Evolutionary conservation across 2,797 vertebrate species (phyloP), one percentile per base, ranked within the genome.

Genomic region (Urosaurus nigricauda): DNA sequence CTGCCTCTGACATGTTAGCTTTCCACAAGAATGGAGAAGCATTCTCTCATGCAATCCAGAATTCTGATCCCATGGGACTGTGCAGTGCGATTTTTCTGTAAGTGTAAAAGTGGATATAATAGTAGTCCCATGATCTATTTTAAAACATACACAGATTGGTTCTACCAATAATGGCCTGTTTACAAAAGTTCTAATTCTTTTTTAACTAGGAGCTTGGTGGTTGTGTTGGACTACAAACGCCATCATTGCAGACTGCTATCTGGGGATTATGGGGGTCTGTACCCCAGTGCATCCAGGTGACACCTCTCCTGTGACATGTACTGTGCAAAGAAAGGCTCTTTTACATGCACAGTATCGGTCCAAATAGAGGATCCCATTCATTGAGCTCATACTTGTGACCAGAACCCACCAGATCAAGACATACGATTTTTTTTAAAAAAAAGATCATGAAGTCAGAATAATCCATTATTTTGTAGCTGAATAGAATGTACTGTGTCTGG

Each of bases 401-500:
- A 40, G 70, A 26, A 77, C 7, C 35, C 2, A 43, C 19, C 3
- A 51, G 56, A 63, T 40, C 17, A 56, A 11, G n/a, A 29, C 26
- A 75, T 82, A 47, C 35, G 9, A 78, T 56, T 56, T n/a, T 32
- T n/a, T 56, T n/a, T n/a, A n/a, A n/a, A n/a, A n/a, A 6, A 63
- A 56, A 92, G 37, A 40, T 89, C 88, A 87, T 87, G 91, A 93
- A 90, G 94, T 91, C 88, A 89, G 87, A 88, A 90, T 80, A 0
- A 26, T 80, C 88, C 88, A 88, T 94, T 93, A 92, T 93, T 96
- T 96, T 93, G 93, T n/a, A 87, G 89, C 91, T 92, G 88, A 93
- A 94, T 93, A 92, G 94, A 96, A 92, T 83, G 77, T 91, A 84
- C 74, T 90, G 83, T 87, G 73, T 85, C 86, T 93, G 65, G 91